These are phyloP conservation scores for Synergus laeviventris DNA, from an alignment of 2,888 invertebrate genomes.

Conservation along the genomic window DNA sequence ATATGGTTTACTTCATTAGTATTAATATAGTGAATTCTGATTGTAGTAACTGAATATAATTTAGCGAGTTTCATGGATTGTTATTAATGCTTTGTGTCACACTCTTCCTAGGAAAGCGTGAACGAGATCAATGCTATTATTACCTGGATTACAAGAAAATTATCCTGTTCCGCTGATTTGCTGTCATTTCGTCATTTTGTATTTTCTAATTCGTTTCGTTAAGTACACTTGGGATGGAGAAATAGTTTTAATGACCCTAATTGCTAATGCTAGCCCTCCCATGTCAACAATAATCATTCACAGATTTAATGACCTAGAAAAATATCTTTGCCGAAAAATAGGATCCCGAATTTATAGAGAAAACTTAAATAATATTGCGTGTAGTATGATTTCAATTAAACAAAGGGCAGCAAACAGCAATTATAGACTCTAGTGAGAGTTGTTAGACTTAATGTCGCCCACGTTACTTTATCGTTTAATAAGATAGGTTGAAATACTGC, in stretches of 20 bases:
- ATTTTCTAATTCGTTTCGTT: slow-evolving; percentile 23
- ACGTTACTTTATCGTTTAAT: slow-evolving; percentile 53
- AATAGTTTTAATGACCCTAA: slow-evolving; percentile 19
- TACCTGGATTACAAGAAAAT: slow-evolving; percentile 29
- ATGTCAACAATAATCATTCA: background rate
- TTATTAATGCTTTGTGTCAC: slow-evolving; percentile 21
- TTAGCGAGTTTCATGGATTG: background rate
- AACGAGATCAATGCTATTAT: slow-evolving; percentile 25
- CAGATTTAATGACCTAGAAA: background rate
- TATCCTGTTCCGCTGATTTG: slow-evolving; percentile 7
- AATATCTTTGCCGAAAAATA: background rate
- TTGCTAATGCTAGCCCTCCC: background rate
- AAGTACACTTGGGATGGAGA: slow-evolving; percentile 8
- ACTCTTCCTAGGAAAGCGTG: slow-evolving; percentile 7
- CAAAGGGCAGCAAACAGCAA: slow-evolving; percentile 27
- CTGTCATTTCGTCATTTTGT: slow-evolving; percentile 16
- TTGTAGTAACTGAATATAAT: slow-evolving; percentile 19
- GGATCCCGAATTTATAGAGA: background rate
- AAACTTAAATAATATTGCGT: background rate
- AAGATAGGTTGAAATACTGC: slow-evolving; percentile 47
- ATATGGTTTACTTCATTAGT: slow-evolving; percentile 13
- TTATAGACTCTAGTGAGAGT: slow-evolving; percentile 41
- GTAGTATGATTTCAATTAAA: slow-evolving; percentile 30
- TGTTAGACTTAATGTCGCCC: slow-evolving; percentile 55
- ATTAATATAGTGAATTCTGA: background rate